Evolutionary conservation across 2,113 vertebrate genomes (phyloP).

Genomic region (Myotis davidii): DNA sequence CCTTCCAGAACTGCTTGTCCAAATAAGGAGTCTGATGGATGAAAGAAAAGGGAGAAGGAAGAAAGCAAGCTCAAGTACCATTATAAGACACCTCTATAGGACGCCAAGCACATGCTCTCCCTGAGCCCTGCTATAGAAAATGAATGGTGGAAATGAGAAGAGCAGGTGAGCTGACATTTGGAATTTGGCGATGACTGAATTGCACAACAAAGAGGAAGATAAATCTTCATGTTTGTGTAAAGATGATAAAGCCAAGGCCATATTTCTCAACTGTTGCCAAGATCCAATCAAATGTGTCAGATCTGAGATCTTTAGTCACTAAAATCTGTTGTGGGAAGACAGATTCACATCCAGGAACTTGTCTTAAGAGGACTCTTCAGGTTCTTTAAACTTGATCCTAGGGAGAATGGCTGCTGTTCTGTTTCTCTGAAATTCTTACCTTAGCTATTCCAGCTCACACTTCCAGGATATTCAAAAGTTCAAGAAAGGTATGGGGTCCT

Average conservation of each 20-base stretch:
- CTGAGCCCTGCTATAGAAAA: background rate
- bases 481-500: background rate
- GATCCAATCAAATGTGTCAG: slow-evolving; percentile 47
- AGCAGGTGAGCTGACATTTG: background rate
- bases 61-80: background rate
- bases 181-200: background rate
- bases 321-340: slow-evolving; percentile 57
- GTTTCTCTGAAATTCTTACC: slow-evolving; percentile 58
- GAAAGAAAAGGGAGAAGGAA: background rate
- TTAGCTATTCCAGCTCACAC: slow-evolving; percentile 26
- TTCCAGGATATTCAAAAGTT: background rate
- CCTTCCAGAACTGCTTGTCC: background rate
- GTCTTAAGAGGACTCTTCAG: background rate
- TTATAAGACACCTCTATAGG: background rate
- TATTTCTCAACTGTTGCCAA: slow-evolving; percentile 54
- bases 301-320: slow-evolving; percentile 43
- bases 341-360: slow-evolving; percentile 57
- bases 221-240: background rate
- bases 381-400: slow-evolving; percentile 63
- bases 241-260: slow-evolving; percentile 30
- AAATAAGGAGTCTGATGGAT: background rate
- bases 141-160: background rate
- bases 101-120: background rate
- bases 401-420: background rate
- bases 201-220: slow-evolving; percentile 29